phyloP scores from a whole-genome alignment of 1,140 invertebrate species.

The Cotesia glomerata region DNA sequence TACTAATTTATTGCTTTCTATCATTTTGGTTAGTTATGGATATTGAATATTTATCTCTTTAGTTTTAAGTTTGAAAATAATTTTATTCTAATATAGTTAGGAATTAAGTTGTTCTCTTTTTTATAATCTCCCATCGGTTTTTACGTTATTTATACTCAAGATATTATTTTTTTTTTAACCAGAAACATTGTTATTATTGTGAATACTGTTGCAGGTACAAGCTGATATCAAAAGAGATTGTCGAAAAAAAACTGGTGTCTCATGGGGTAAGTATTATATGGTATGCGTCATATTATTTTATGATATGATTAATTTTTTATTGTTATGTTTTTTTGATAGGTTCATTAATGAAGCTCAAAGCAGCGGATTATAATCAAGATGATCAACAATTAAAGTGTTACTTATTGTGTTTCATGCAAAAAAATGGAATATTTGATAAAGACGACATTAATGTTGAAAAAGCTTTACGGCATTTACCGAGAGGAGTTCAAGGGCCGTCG shows the following conservation, averaged over 20 bases:
- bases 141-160: too few species aligned
- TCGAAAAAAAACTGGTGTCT: conserved; percentile 25
- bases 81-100: too few species aligned
- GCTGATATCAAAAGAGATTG: conserved; percentile 26
- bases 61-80: too few species aligned
- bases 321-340: conserved; percentile 34
- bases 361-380: conserved; percentile 42
- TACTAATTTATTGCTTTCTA: too few species aligned
- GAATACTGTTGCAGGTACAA: conserved; percentile 1
- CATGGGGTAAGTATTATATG: conserved; percentile 17
- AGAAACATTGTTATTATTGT: too few species aligned
- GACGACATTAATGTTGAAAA: conserved; percentile 46
- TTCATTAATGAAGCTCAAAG: conserved; percentile 43
- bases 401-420: conserved; percentile 49
- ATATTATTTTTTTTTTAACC: too few species aligned
- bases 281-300: not conserved
- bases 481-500: conserved; percentile 38
- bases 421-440: conserved; percentile 45
- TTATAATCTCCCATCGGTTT: too few species aligned
- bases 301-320: not conserved
- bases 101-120: too few species aligned
- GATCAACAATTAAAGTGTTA: conserved; percentile 53
- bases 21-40: too few species aligned
- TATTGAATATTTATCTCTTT: too few species aligned
- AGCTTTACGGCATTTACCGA: conserved; percentile 44